Percentiles rank a stretch among this genome's conserved stretches.
These are phyloP conservation scores for Ctenopoma multispine DNA, from an alignment of 2,797 vertebrate genomes.

Conservation along the genomic window DNA sequence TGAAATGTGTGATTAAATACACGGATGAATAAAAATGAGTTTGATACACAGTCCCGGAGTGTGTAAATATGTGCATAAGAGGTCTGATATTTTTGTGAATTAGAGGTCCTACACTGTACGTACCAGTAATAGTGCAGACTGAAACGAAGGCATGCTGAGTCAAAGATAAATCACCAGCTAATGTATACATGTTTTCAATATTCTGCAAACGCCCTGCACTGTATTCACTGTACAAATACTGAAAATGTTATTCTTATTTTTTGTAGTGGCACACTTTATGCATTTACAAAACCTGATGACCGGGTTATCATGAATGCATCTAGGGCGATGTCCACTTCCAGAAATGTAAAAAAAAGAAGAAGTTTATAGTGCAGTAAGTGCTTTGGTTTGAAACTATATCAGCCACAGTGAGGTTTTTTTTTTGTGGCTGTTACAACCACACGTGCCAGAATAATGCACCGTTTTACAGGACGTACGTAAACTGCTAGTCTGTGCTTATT, in stretches of 20 bases:
- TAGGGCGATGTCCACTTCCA: background rate
- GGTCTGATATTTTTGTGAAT: constrained; percentile 23
- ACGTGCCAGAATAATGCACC: constrained; percentile 6
- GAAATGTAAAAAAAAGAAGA: background rate
- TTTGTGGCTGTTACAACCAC: constrained; percentile 9
- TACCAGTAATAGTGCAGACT: constrained; percentile 29
- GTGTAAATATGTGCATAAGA: constrained; percentile 33
- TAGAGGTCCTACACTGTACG: constrained; percentile 24
- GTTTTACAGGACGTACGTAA: constrained; percentile 9
- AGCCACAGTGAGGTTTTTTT: constrained; percentile 9
- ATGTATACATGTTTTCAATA: constrained; percentile 19
- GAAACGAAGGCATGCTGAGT: constrained; percentile 59
- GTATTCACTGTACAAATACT: constrained; percentile 47
- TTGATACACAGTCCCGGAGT: constrained; percentile 52
- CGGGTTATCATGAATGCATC: background rate
- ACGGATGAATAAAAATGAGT: constrained; percentile 55
- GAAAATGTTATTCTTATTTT: background rate
- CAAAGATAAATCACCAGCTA: constrained; percentile 42
- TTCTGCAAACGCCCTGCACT: constrained; percentile 29
- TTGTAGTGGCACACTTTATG: background rate
- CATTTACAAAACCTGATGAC: constrained; percentile 20
- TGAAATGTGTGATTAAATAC: constrained; percentile 69
- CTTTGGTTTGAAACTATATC: constrained; percentile 56
- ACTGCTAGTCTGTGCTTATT: constrained; percentile 38
- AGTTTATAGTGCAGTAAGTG: constrained; percentile 29